Percentiles rank a stretch among this genome's conserved stretches.
phyloP scores from a whole-genome alignment of 2,113 vertebrate genomes.

The Poicephalus gulielmi region DNA sequence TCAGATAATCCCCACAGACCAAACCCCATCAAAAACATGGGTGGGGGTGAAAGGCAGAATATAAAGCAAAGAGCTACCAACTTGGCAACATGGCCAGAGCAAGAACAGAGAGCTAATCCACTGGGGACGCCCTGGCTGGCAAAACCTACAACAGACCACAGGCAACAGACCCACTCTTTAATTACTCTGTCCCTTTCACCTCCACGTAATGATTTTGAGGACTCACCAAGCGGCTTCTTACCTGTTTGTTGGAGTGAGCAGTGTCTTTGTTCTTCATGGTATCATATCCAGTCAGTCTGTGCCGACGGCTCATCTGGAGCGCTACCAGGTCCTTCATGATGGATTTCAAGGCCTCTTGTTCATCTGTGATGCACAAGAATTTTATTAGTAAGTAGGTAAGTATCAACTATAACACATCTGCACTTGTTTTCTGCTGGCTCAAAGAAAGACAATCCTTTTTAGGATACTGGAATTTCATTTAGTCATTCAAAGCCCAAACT shows the following conservation, averaged over 20 bases:
- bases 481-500: neutral
- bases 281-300: conserved; percentile 81
- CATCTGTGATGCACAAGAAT: conserved; percentile 78
- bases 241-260: conserved; percentile 83
- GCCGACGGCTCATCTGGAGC: conserved; percentile 90
- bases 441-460: rapidly evolving
- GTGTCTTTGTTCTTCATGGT: conserved; percentile 84
- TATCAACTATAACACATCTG: neutral
- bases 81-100: neutral
- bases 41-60: neutral
- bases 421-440: neutral
- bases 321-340: conserved; percentile 99
- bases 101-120: neutral
- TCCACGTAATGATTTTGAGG: rapidly evolving
- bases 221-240: neutral
- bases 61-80: neutral
- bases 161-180: neutral
- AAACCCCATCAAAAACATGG: neutral
- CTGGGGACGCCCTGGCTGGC: neutral
- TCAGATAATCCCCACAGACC: neutral
- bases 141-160: neutral
- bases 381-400: neutral
- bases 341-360: conserved; percentile 96
- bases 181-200: neutral
- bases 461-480: neutral